Evolutionary conservation across 2,888 invertebrate genomes (phyloP), one percentile per base, ranked within the genome.

Genomic region (Poecilobothrus nobilitatus): DNA sequence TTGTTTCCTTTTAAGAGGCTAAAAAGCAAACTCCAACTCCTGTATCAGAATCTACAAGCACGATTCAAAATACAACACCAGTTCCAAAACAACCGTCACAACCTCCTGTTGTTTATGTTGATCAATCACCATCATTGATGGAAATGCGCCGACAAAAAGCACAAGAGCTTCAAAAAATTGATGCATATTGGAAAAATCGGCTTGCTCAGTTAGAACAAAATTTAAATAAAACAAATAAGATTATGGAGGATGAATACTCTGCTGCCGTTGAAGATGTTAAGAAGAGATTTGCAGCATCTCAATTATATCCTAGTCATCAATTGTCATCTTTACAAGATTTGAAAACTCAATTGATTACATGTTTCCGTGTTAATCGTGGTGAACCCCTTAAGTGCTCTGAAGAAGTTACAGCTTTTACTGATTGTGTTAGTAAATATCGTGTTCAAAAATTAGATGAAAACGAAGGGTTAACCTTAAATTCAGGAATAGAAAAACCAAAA

Each of bases 311-410:
- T 20, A 65, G 44, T 22, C 79, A 78, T 69, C 79, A 81, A 72
- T 75, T 79, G 70, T 83, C 84, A 12, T 86, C 87, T 7, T 88
- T 88, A 73, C 80, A 83, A 70, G 84, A 84, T 67, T 82, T 83
- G 12, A 86, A 85, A 75, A 80, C 82, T 41, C 84, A 84, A 73
- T 83, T 89, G 15, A 80, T 87, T 69, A 83, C 85, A 71, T 89
- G 89, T 75, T 88, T 87, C 74, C 84, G 84, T 73, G 79, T 84
- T 7, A 77, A 88, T 83, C 84, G 86, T 7, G 84, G 83, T 66
- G 85, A 87, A 76, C 84, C 86, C 18, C 81, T 89, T 70, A 83
- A 83, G 70, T 89, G 88, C 80, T 83, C 86, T 2, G 83, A 83
- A 71, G 82, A 86, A 75, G 88, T 88, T 1, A 81, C 85, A 75